Evolutionary conservation across 2,888 invertebrate genomes (phyloP).

Genomic region (Cephus nigrinus): DNA sequence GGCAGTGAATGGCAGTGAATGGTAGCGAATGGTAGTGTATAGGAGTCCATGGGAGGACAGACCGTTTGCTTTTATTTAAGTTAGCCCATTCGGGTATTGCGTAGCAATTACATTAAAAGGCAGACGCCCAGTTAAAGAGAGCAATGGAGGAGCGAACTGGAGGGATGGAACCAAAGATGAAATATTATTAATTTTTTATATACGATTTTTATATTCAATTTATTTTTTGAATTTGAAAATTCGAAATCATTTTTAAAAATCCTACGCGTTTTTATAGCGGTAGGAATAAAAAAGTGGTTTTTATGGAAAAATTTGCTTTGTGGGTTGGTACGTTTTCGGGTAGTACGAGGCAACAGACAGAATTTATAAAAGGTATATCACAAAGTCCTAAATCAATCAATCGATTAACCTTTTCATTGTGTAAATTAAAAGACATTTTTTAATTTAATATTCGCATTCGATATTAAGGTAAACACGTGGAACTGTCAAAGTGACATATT

Average conservation of each 20-base stretch:
- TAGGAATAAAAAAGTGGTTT: neutral
- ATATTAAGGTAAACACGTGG: neutral
- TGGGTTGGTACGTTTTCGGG: neutral
- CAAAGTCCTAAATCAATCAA: neutral
- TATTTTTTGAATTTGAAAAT: neutral
- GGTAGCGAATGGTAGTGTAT: neutral
- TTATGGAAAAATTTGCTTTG: neutral
- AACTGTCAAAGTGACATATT: neutral
- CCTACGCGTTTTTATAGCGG: neutral
- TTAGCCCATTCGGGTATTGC: slow-evolving; percentile 38
- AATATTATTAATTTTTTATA: neutral
- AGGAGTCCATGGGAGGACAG: slow-evolving; percentile 23
- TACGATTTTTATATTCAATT: neutral
- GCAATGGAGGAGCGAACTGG: neutral
- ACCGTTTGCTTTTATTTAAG: slow-evolving; percentile 55
- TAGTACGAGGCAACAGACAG: no score
- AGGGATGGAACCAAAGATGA: neutral
- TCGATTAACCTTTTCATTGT: neutral
- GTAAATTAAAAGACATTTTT: neutral
- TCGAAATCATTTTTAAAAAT: neutral
- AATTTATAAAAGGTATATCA: neutral
- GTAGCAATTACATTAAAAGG: slow-evolving; percentile 59
- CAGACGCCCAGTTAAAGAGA: slow-evolving; percentile 29
- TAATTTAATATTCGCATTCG: neutral
- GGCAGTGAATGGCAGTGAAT: neutral